Evolutionary conservation across 2,888 invertebrate genomes (phyloP).

Genomic region (Sphaerophoria taeniata): DNA sequence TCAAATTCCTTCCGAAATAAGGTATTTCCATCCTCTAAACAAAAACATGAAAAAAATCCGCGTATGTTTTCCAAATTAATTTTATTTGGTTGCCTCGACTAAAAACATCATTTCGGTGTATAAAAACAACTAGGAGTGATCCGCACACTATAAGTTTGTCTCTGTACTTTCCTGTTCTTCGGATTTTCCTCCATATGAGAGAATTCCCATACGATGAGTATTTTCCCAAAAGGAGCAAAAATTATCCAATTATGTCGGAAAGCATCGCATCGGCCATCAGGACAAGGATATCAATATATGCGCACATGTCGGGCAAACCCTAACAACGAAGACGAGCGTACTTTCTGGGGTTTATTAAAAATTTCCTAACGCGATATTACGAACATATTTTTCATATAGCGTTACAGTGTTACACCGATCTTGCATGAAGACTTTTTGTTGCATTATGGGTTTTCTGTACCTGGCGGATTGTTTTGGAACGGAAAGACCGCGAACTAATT

Average conservation of each 20-base stretch:
- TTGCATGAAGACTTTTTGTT: conserved; percentile 2
- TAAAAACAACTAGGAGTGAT: conserved; percentile 8
- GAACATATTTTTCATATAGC: conserved; percentile 44
- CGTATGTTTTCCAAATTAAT: conserved; percentile 71
- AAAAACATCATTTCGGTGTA: conserved; percentile 48
- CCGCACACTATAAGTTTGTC: conserved; percentile 17
- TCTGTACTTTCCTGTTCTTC: conserved; percentile 58
- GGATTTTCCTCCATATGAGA: conserved; percentile 66
- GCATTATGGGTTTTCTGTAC: conserved; percentile 15
- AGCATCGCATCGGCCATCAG: neutral
- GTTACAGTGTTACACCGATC: neutral
- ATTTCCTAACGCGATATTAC: conserved; percentile 64
- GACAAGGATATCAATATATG: conserved; percentile 8
- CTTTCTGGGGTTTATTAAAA: conserved; percentile 70
- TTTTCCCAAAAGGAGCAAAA: conserved; percentile 56
- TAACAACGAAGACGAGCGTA: conserved; percentile 41
- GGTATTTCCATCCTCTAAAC: conserved; percentile 52
- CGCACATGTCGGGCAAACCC: conserved; percentile 73
- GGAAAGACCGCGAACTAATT: conserved; percentile 62
- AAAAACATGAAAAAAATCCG: conserved; percentile 10
- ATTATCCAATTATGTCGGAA: conserved; percentile 58
- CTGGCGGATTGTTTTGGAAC: conserved; percentile 5
- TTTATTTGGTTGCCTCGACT: conserved; percentile 58
- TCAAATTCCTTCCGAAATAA: conserved; percentile 49
- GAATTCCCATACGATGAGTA: conserved; percentile 41